Base-by-base conservation (phyloP, 2,888 invertebrate genomes). In the Lordiphosa fenestrarum region DNA sequence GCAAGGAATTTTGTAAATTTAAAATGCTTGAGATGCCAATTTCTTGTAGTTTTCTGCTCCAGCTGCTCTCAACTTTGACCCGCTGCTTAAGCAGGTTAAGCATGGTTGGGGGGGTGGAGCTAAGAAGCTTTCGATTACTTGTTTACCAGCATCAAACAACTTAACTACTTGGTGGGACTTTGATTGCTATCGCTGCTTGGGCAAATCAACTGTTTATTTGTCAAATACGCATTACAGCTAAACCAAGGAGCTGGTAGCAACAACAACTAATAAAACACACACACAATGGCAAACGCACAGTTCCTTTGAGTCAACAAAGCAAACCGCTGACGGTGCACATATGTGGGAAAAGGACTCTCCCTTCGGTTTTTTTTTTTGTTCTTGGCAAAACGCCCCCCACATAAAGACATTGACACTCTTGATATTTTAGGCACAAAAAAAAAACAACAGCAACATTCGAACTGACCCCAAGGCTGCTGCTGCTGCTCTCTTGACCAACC, bases 1-100 rank as follows among this genome's bases (percentile, higher is more conserved):
- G 78, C 74, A 55, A 59, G 82, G 85, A 85, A 84, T 84, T 85
- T 33, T 84, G 81, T 84, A 85, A 84, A 83, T 83, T 85, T 84
- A 71, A 83, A 83, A 84, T 85, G 73, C 84, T 69, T 63, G 56
- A 62, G 65, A 76, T 73, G 60, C 72, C 72, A 33, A 19, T 13
- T 10, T 19, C 23, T 6, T 12, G 23, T 25, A 51, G 42, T 12
- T 37, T 19, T 5, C 9, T 19, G 6, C 15, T 12, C 12, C 25
- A 2, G 19, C 19, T 19, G 19, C 19, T 3, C 19, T 63, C 51
- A 48, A 53, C 64, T 59, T 47, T 66, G 66, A 66, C 66, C 66
- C 60, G 54, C 54, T 66, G 54, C 54, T 66, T 59, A 15, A 39
- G 39, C 38, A 6, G 47, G 25, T 6, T 6, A 6, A 2, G 4